A percentile compares a stretch with the other conserved stretches of the same genome.
phyloP scores from a whole-genome alignment of 1,140 invertebrate species.

The Drosophila ironensis region DNA sequence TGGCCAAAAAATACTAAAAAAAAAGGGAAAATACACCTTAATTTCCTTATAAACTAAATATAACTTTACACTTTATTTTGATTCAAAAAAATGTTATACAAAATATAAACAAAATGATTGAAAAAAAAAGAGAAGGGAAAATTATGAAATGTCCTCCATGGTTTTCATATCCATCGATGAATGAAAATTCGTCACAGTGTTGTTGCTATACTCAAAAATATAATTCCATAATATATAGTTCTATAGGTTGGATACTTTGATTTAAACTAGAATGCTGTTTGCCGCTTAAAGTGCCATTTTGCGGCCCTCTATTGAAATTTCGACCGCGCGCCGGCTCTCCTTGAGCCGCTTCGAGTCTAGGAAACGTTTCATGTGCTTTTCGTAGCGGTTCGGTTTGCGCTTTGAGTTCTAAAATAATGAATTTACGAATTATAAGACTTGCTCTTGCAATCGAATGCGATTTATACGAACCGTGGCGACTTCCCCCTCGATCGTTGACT shows the following conservation, averaged over 20 bases:
- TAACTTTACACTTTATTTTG: no score
- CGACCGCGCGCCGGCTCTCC: slow-evolving; percentile 91
- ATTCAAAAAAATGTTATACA: no score
- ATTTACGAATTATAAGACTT: not conserved
- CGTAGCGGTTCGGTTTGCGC: slow-evolving; percentile 92
- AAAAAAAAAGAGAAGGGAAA: no score
- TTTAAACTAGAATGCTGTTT: slow-evolving; percentile 28
- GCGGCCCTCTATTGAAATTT: slow-evolving; percentile 97
- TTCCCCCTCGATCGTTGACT: slow-evolving; percentile 93
- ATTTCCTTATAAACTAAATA: no score
- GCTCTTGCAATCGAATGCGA: not conserved
- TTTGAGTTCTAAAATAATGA: slow-evolving; percentile 88
- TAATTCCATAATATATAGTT: slow-evolving; percentile 49
- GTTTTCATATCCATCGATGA: not conserved
- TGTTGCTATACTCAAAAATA: slow-evolving; percentile 51
- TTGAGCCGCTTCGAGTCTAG: slow-evolving; percentile 92
- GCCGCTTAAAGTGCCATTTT: slow-evolving; percentile 93
- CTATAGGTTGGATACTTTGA: slow-evolving; percentile 33
- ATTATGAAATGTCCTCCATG: no score
- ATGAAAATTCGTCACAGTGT: not conserved
- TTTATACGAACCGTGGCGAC: slow-evolving; percentile 87
- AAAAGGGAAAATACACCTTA: no score
- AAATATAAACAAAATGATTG: no score
- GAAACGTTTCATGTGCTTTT: slow-evolving; percentile 95
- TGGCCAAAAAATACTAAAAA: no score